These are phyloP conservation scores for Megalops atlanticus DNA, from an alignment of 2,113 vertebrate species.

Conservation along the genomic window DNA sequence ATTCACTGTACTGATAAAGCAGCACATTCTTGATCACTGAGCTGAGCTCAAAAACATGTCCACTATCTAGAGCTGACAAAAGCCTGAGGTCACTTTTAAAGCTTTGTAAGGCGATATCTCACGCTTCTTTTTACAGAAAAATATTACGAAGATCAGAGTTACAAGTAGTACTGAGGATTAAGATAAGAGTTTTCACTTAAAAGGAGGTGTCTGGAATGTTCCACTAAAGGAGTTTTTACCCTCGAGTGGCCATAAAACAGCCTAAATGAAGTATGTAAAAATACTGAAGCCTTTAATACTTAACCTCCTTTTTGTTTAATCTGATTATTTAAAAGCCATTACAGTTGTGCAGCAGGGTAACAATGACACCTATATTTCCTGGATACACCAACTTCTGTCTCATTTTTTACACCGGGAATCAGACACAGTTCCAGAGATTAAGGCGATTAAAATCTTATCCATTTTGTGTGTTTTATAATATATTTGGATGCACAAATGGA, in stretches of 20 bases:
- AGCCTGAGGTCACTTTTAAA: not conserved
- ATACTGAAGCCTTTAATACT: too few relatives aligned
- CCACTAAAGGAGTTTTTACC: not conserved
- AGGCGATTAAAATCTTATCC: too few relatives aligned
- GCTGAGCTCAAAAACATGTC: not conserved
- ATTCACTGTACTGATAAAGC: not conserved
- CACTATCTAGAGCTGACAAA: not conserved
- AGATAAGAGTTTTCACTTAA: not conserved
- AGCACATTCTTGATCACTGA: not conserved
- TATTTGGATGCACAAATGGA: too few relatives aligned
- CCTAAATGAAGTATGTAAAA: not conserved
- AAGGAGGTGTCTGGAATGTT: not conserved
- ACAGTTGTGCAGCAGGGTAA: too few relatives aligned
- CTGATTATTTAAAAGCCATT: too few relatives aligned
- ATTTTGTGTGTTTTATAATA: too few relatives aligned
- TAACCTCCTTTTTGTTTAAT: too few relatives aligned
- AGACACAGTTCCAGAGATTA: too few relatives aligned
- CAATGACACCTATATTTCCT: too few relatives aligned
- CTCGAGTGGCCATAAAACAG: not conserved
- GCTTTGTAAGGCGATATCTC: not conserved
- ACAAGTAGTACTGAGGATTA: not conserved
- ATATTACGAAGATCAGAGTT: not conserved
- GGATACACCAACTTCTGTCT: too few relatives aligned
- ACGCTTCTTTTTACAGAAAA: not conserved
- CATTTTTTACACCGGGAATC: too few relatives aligned